A percentile compares a stretch with the other conserved stretches of the same genome.
These are phyloP conservation scores for Monochamus saltuarius DNA, from an alignment of 1,140 invertebrate species.

Conservation along the genomic window DNA sequence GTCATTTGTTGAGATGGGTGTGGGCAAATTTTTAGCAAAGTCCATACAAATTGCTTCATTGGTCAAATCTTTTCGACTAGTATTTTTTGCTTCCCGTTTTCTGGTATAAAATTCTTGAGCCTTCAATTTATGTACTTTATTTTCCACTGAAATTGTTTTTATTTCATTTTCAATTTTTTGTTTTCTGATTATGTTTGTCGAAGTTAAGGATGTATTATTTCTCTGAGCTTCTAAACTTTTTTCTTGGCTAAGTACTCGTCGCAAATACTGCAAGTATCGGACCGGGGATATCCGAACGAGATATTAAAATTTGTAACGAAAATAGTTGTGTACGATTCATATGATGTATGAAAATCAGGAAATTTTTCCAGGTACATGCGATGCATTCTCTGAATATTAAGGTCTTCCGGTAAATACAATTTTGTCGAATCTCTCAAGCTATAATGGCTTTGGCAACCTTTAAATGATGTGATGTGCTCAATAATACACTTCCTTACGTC, in stretches of 20 bases:
- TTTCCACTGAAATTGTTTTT: slow-evolving; percentile 5
- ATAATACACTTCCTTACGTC: not conserved
- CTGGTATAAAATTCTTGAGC: slow-evolving; percentile 33
- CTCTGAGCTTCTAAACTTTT: slow-evolving; percentile 1
- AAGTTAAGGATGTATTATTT: slow-evolving; percentile 2
- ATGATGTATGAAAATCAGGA: not conserved
- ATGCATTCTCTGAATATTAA: not conserved
- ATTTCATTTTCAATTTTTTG: slow-evolving; percentile 7
- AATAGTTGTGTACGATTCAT: slow-evolving; percentile 3
- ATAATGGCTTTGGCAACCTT: not conserved
- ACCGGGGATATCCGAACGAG: not conserved
- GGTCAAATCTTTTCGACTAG: slow-evolving; percentile 13
- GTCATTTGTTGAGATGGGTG: slow-evolving; percentile 30
- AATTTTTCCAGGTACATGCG: not conserved
- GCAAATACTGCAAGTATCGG: slow-evolving; percentile 21
- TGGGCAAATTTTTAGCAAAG: slow-evolving; percentile 31
- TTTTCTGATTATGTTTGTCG: slow-evolving; percentile 11
- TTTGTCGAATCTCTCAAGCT: not conserved
- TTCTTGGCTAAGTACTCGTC: slow-evolving; percentile 25
- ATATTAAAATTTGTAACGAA: not conserved
- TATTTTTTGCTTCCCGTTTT: slow-evolving; percentile 22
- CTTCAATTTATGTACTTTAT: slow-evolving; percentile 25
- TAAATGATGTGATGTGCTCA: not conserved
- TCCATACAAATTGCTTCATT: slow-evolving; percentile 33
- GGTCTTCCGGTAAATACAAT: not conserved